Conservation (phyloP, 2,888 invertebrate species). For the Zygothrica quintamaculata region DNA sequence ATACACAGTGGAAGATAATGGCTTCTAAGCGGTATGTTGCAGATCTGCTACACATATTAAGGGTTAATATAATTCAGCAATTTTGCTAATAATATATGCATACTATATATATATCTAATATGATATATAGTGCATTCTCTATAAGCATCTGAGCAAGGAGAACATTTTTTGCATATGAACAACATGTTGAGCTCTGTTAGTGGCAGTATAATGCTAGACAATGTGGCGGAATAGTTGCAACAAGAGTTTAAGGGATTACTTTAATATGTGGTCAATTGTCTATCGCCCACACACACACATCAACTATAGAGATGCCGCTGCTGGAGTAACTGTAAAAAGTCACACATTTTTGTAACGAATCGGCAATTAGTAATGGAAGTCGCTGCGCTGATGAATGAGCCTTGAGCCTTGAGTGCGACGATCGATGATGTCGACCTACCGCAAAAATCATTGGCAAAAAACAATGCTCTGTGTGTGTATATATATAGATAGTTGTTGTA, state of each 20-base stretch:
- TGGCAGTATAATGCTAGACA: no score
- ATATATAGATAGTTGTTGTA: constrained; percentile 22
- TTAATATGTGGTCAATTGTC: constrained; percentile 33
- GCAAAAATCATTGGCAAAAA: constrained; percentile 71
- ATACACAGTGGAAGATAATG: no score
- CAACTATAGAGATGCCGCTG: constrained; percentile 9
- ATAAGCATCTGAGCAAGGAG: neutral
- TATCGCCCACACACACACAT: constrained; percentile 44
- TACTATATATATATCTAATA: no score
- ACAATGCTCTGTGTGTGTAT: constrained; percentile 8
- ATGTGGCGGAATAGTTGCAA: no score
- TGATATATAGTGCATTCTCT: no score
- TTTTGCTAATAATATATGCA: no score
- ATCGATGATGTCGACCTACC: constrained; percentile 77
- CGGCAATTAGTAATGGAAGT: constrained; percentile 68
- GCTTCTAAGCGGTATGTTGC: no score
- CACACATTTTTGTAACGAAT: constrained; percentile 77
- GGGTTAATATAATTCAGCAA: no score
- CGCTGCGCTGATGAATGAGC: constrained; percentile 64
- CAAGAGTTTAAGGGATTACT: no score
- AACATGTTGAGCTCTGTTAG: neutral
- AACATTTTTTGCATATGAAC: constrained; percentile 11
- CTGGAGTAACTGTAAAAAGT: constrained; percentile 48
- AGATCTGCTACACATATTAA: no score
- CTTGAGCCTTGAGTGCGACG: constrained; percentile 29